phyloP scores from a whole-genome alignment of 2,888 invertebrate species.

The Euproctis similis region DNA sequence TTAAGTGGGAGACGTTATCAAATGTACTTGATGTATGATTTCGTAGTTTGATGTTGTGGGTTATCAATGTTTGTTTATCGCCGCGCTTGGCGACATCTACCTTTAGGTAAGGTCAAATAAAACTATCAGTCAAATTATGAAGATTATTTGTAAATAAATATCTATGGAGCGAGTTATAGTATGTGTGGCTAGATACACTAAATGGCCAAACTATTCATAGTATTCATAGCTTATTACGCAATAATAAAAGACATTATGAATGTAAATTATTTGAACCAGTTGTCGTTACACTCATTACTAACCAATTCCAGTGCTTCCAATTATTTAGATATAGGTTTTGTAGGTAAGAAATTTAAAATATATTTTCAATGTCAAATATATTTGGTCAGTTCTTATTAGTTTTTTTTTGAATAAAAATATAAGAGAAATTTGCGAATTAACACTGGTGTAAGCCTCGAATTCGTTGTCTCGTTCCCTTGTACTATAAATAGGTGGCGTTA shows the following conservation, averaged over 20 bases:
- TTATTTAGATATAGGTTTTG: slow-evolving; percentile 12
- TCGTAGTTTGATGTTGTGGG: no score
- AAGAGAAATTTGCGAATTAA: no score
- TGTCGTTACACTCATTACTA: slow-evolving; percentile 16
- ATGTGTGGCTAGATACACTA: slow-evolving; percentile 9
- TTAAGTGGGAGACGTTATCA: no score
- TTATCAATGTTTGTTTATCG: no score
- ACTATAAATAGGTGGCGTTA: no score
- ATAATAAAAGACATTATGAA: slow-evolving; percentile 25
- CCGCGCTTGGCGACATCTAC: slow-evolving; percentile 32
- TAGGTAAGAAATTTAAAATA: slow-evolving; percentile 34
- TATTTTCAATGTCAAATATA: slow-evolving; percentile 63
- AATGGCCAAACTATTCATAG: not conserved
- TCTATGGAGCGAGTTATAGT: no score
- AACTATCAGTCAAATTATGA: slow-evolving; percentile 63
- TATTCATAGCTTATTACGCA: slow-evolving; percentile 6
- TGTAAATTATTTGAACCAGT: slow-evolving; percentile 10
- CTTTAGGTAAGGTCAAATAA: slow-evolving; percentile 18
- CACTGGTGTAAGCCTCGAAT: no score
- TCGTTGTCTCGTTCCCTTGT: no score
- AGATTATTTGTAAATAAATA: slow-evolving; percentile 53
- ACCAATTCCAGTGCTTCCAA: slow-evolving; percentile 35
- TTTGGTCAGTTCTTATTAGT: no score
- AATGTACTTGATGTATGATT: slow-evolving; percentile 6
- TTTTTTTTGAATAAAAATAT: no score